Base-by-base conservation (phyloP, 2,888 invertebrate genomes). In the Zygothrica quintamaculata region DNA sequence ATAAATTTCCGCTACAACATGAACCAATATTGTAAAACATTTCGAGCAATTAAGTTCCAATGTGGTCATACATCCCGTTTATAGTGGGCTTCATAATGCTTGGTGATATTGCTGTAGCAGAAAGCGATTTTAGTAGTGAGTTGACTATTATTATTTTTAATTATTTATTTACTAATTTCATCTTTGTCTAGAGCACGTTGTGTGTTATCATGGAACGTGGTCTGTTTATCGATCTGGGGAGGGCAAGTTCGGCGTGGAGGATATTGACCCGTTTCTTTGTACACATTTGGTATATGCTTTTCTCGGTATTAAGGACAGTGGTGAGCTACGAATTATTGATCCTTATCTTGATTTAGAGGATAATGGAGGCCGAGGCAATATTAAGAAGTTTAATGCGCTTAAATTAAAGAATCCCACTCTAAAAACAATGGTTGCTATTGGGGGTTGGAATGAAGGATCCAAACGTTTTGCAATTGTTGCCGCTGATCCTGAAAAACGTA, bases 171-270 rank as follows among this genome's bases (percentile, higher is more conserved):
- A 13, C 36, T 9, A n/a, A n/a, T n/a, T n/a, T n/a, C n/a, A n/a
- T n/a, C n/a, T n/a, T n/a, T n/a, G n/a, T 36, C n/a, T 80, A 95
- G 94, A 93, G 68, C 91, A 93, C 62, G 91, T 96, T 0, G 92
- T 95, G 0, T 96, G 96, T 78, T 96, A 96, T 89, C 94, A 93
- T 72, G 95, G 95, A 1, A 93, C 94, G 8, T 96, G 96, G 96
- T 93, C 96, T 0, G 93, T 93, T 0, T 95, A 96, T 80, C 92
- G 96, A 29, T 89, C 88, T 0, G 93, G 93, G 0, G 84, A 91
- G 43, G 96, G 96, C 0, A 92, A 93, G 86, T 96, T 94, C 76
- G 92, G 93, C 6, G 93, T 95, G 0, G 92, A 92, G 7, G 77
- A 95, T 60, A 94, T 96, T 34, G 93, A 96, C 77, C 92, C 95